These are phyloP conservation scores for Cavia aperea DNA, from an alignment of 2,113 vertebrate species.

Conservation along the genomic window DNA sequence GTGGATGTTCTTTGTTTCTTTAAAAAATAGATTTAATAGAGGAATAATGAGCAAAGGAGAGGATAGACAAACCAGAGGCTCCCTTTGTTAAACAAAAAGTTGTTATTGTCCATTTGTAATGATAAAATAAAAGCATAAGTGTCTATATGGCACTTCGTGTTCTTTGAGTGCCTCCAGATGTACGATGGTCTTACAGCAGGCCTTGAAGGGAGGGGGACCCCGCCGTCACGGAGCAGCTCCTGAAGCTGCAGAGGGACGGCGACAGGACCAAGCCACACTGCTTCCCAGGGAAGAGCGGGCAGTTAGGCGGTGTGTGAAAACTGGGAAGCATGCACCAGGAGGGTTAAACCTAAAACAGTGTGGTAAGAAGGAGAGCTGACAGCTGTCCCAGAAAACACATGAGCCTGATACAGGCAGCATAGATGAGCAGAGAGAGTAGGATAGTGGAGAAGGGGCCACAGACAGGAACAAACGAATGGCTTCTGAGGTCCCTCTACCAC, in stretches of 20 bases:
- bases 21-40: conserved; percentile 31
- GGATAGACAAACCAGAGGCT: conserved; percentile 3
- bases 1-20: background rate
- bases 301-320: background rate
- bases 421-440: background rate
- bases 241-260: background rate
- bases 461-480: background rate
- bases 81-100: background rate
- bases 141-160: background rate
- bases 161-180: background rate
- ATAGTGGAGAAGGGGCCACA: background rate
- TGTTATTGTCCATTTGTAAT: background rate
- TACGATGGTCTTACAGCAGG: background rate
- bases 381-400: background rate
- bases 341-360: background rate
- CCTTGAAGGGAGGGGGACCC: background rate
- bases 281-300: background rate
- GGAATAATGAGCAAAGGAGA: conserved; percentile 13
- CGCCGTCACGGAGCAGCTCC: background rate
- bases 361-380: background rate
- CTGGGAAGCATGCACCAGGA: background rate
- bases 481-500: background rate
- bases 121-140: background rate
- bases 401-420: background rate
- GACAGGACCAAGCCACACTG: background rate